Conservation (phyloP, 2,888 invertebrate species). For the Pelosia muscerda region DNA sequence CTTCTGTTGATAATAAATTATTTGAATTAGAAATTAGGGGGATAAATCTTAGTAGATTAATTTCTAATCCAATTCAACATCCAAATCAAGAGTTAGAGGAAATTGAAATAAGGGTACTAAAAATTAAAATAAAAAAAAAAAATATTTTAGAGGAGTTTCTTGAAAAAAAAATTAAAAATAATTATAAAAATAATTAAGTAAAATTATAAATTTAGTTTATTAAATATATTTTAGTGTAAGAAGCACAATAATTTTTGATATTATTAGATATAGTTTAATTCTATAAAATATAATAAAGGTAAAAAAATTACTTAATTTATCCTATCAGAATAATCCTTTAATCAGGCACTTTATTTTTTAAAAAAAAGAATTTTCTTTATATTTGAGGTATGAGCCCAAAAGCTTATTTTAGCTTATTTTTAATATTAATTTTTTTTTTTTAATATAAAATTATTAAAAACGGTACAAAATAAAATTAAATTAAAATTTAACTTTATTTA, state of each 20-base stretch:
- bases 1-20: constrained; percentile 83
- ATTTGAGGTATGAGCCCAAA: constrained; percentile 88
- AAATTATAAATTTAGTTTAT: constrained; percentile 53
- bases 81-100: constrained; percentile 76
- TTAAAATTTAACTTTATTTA: constrained; percentile 32
- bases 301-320: constrained; percentile 72
- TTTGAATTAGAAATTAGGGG: constrained; percentile 83
- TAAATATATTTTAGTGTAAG: constrained; percentile 87
- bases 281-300: constrained; percentile 88
- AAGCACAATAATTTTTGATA: constrained; percentile 88
- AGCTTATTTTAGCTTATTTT: constrained; percentile 87
- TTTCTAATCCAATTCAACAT: constrained; percentile 88
- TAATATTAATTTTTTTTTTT: constrained; percentile 56
- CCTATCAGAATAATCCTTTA: constrained; percentile 82
- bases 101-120: constrained; percentile 77
- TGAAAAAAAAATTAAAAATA: constrained; percentile 84
- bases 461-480: constrained; percentile 43
- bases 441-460: constrained; percentile 55
- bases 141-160: constrained; percentile 84
- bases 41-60: constrained; percentile 88
- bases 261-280: constrained; percentile 88
- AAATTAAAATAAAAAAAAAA: constrained; percentile 82
- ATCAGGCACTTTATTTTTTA: constrained; percentile 81
- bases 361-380: constrained; percentile 80
- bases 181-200: constrained; percentile 82